A percentile compares a stretch with the other conserved stretches of the same genome.
phyloP scores from a whole-genome alignment of 2,797 vertebrate genomes.

The Heliangelus exortis region DNA sequence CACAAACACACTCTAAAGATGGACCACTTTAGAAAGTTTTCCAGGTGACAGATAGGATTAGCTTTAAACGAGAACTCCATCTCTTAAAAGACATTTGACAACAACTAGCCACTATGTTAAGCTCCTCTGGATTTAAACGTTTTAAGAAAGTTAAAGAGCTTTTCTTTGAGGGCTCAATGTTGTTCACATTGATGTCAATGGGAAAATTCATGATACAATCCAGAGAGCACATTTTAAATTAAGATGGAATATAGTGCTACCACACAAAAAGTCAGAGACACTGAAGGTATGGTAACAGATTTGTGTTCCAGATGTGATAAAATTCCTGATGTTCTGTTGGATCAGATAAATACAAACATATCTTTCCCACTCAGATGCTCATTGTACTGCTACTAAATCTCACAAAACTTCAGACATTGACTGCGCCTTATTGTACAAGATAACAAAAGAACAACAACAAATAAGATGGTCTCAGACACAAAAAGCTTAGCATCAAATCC shows the following conservation, averaged over 20 bases:
- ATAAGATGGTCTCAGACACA: not conserved
- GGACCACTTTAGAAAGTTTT: not conserved
- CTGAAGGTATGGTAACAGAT: not conserved
- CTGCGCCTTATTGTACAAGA: not conserved
- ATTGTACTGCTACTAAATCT: not conserved
- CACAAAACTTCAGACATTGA: not conserved
- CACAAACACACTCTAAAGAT: not conserved
- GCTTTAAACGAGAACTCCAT: constrained; percentile 26
- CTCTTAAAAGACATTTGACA: constrained; percentile 49
- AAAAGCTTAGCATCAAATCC: not conserved
- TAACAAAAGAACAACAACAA: not conserved
- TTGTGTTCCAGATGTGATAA: not conserved
- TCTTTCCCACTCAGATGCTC: not conserved
- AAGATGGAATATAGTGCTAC: not conserved
- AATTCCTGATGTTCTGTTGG: not conserved
- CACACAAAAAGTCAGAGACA: not conserved
- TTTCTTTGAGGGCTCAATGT: not conserved
- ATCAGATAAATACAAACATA: not conserved
- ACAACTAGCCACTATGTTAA: constrained; percentile 7
- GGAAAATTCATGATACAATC: not conserved
- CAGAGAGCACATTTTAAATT: not conserved
- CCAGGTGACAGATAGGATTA: constrained; percentile 36
- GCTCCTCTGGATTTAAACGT: constrained; percentile 1
- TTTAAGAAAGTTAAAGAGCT: constrained; percentile 19
- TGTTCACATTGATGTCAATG: not conserved